Conservation (phyloP, 2,888 invertebrate species). For the Atrina japonica region DNA sequence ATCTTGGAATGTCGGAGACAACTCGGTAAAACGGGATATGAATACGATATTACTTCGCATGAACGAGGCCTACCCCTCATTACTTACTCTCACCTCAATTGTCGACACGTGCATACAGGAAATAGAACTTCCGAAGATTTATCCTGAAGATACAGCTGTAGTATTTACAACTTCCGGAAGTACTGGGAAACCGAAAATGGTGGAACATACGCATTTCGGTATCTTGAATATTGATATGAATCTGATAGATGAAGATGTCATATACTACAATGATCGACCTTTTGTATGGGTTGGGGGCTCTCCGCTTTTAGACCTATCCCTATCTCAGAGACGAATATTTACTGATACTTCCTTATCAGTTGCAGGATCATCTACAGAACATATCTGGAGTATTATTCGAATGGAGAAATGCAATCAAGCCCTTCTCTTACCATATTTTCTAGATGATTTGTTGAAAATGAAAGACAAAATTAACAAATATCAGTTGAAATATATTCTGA, state of each 20-base stretch:
- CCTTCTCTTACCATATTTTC: conserved; percentile 24
- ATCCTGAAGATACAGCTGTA: conserved; percentile 26
- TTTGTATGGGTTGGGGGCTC: conserved; percentile 30
- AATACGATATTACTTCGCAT: conserved; percentile 4
- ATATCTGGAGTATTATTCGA: conserved; percentile 20
- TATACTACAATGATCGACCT: conserved; percentile 25
- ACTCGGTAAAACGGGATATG: conserved; percentile 9
- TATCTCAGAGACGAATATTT: conserved; percentile 12
- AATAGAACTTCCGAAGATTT: conserved; percentile 8
- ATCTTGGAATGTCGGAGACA: neutral
- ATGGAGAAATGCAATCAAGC: conserved; percentile 17
- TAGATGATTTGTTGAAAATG: conserved; percentile 13
- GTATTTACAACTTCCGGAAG: conserved; percentile 34
- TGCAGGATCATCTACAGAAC: neutral
- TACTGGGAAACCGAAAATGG: conserved; percentile 31
- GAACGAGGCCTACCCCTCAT: conserved; percentile 2
- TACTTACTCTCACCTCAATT: neutral
- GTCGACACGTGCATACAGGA: neutral
- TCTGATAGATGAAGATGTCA: neutral
- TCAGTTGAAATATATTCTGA: neutral
- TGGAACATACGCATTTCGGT: conserved; percentile 26
- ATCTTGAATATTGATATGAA: neutral
- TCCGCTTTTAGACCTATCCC: conserved; percentile 7
- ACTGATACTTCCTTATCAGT: conserved; percentile 20
- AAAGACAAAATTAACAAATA: conserved; percentile 15